Percentiles rank a stretch among this genome's conserved stretches.
These are phyloP conservation scores for Isichthys henryi DNA, from an alignment of 2,113 vertebrate species.

Conservation along the genomic window DNA sequence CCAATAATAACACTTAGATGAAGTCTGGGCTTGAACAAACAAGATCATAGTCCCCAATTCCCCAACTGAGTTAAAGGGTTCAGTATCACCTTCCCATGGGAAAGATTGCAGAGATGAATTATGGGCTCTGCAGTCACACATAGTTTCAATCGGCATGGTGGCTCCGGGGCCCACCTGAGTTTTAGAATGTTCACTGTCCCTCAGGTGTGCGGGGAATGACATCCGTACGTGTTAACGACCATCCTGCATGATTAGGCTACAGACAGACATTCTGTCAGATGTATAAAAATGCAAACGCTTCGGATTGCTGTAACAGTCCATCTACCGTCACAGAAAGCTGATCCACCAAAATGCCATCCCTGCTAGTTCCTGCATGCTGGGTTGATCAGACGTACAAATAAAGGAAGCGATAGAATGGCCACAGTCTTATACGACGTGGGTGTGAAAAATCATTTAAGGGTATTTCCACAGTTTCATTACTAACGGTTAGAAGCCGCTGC, in stretches of 20 bases:
- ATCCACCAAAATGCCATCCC: background rate
- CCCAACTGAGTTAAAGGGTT: constrained; percentile 35
- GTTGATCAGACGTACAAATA: background rate
- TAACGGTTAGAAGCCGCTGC: background rate
- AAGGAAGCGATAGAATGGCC: background rate
- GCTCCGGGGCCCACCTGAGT: constrained; percentile 23
- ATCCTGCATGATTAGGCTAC: background rate
- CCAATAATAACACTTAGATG: background rate
- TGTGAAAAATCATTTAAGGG: background rate
- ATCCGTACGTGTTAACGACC: background rate
- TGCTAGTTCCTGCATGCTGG: background rate
- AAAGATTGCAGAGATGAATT: constrained; percentile 19
- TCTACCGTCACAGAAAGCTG: background rate
- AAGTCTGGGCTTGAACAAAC: constrained; percentile 6
- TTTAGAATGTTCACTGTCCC: background rate
- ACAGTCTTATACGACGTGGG: background rate
- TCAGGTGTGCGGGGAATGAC: background rate
- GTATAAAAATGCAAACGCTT: background rate
- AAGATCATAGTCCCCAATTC: constrained; percentile 25
- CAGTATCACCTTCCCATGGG: constrained; percentile 29
- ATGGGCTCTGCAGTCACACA: constrained; percentile 23
- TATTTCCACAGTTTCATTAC: background rate
- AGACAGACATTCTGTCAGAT: background rate
- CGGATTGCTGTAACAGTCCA: background rate
- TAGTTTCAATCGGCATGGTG: constrained; percentile 18